Percentiles rank a stretch among this genome's conserved stretches.
These are phyloP conservation scores for Cantharis lateralis DNA, from an alignment of 2,888 invertebrate genomes.

Conservation along the genomic window DNA sequence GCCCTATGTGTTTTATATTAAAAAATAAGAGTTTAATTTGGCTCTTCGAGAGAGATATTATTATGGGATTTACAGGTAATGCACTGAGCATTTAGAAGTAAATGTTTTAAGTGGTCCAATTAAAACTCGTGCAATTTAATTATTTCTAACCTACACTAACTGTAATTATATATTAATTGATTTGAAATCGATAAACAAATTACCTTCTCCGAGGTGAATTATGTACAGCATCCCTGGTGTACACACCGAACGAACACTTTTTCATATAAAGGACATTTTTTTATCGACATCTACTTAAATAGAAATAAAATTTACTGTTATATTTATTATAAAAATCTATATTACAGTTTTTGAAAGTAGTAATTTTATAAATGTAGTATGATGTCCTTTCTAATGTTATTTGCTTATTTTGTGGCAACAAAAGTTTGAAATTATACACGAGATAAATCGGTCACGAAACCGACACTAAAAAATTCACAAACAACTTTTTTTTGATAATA, in stretches of 20 bases:
- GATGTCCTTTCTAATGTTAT: background rate
- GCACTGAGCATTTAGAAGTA: background rate
- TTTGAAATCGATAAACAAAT: background rate
- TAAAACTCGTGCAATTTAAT: background rate
- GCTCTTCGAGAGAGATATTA: too few relatives aligned
- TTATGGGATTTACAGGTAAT: background rate
- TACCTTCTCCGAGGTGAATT: background rate
- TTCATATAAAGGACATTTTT: background rate
- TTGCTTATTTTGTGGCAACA: background rate
- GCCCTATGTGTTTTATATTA: background rate
- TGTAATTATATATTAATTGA: background rate
- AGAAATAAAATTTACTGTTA: background rate
- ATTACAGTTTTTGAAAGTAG: background rate
- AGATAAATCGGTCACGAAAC: constrained; percentile 4
- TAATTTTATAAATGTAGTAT: background rate
- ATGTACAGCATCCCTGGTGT: background rate
- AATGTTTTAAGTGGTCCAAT: background rate
- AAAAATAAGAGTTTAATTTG: background rate
- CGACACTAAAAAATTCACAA: constrained; percentile 1
- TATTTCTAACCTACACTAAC: background rate
- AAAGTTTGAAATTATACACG: constrained; percentile 1
- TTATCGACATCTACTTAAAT: background rate
- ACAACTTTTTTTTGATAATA: background rate
- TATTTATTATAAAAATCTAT: background rate
- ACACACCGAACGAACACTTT: background rate